These are phyloP conservation scores for Gymnocypris eckloni DNA, from an alignment of 2,797 vertebrate genomes.

Conservation along the genomic window DNA sequence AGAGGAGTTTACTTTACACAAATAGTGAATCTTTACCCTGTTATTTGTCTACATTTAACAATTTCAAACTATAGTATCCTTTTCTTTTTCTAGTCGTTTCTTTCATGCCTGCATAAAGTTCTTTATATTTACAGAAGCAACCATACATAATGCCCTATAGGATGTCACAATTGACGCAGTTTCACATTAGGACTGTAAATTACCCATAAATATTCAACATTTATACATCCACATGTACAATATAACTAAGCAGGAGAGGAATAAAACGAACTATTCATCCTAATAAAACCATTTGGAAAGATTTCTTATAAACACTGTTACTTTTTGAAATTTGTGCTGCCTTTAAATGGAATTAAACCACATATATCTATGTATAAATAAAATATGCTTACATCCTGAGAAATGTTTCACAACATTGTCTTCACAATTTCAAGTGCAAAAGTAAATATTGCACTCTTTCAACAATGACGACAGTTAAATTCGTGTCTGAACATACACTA, in stretches of 20 bases:
- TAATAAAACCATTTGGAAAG: constrained; percentile 24
- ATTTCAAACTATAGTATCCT: constrained; percentile 20
- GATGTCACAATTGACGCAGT: constrained; percentile 5
- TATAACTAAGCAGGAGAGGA: constrained; percentile 8
- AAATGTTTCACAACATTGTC: constrained; percentile 23
- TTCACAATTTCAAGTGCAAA: constrained; percentile 31
- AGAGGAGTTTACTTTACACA: constrained; percentile 36
- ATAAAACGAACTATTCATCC: not conserved
- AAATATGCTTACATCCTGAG: constrained; percentile 53
- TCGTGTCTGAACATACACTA: not conserved
- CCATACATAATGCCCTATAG: constrained; percentile 52
- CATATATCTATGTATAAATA: not conserved
- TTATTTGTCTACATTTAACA: constrained; percentile 20
- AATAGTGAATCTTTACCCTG: constrained; percentile 6
- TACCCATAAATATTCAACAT: constrained; percentile 11
- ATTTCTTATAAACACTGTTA: constrained; percentile 45
- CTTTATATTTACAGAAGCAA: constrained; percentile 49
- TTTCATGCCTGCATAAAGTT: constrained; percentile 21
- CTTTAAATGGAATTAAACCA: constrained; percentile 36
- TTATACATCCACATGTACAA: constrained; percentile 31
- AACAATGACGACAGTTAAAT: not conserved
- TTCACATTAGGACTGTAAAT: constrained; percentile 17
- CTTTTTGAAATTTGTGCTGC: constrained; percentile 54
- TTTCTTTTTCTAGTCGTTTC: constrained; percentile 13
- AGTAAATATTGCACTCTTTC: constrained; percentile 46